Conservation (phyloP, 2,113 vertebrate species). For the Lagopus leucura region DNA sequence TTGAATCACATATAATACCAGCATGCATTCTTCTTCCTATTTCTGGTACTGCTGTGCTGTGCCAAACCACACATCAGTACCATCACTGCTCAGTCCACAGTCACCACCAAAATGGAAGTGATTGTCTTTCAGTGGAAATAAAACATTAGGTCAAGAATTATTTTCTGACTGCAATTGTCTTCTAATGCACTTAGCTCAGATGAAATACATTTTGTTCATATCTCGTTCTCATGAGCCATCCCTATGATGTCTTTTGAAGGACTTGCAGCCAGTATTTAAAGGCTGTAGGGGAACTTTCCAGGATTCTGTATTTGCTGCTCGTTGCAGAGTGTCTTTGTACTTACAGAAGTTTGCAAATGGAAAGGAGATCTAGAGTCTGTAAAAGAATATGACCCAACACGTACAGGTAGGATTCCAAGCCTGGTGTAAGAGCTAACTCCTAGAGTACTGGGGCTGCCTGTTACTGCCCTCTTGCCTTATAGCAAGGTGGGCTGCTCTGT, state of each 20-base stretch:
- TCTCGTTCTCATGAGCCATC: neutral
- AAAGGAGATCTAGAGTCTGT: neutral
- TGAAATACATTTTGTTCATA: neutral
- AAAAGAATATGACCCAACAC: neutral
- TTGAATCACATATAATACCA: neutral
- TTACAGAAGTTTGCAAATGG: neutral
- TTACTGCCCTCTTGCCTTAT: neutral
- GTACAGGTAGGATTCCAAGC: neutral
- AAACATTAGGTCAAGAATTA: neutral
- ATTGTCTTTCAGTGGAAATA: neutral
- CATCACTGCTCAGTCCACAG: neutral
- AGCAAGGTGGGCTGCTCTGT: neutral
- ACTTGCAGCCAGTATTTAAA: accelerated
- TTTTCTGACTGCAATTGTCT: slow-evolving; percentile 3
- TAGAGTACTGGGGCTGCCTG: neutral
- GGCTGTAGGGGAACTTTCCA: neutral
- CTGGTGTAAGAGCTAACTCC: neutral
- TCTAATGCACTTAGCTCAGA: neutral
- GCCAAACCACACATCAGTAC: neutral
- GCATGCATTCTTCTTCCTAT: neutral
- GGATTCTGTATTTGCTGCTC: neutral
- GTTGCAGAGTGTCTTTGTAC: neutral
- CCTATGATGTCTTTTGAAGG: neutral
- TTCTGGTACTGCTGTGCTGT: neutral
- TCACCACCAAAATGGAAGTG: neutral